Evolutionary conservation across 2,113 vertebrate genomes (phyloP).

Genomic region (Chamaea fasciata): DNA sequence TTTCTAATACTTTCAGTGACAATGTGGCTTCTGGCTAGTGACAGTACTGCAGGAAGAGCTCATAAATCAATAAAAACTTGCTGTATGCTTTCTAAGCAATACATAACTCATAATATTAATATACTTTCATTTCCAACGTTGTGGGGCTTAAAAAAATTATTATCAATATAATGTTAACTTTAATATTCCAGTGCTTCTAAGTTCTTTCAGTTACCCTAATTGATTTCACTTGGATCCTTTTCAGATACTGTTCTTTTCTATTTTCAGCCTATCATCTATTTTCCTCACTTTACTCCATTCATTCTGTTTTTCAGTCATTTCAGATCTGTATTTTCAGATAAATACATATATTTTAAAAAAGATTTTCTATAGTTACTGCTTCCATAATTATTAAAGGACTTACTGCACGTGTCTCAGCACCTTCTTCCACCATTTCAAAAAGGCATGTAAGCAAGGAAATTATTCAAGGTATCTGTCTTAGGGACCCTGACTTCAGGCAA

Average conservation of each 20-base stretch:
- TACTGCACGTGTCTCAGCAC: fast-evolving
- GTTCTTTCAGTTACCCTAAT: background rate
- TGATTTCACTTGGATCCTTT: background rate
- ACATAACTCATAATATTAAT: background rate
- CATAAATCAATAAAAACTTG: slow-evolving; percentile 4
- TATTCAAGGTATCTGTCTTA: background rate
- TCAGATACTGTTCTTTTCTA: background rate
- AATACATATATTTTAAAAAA: background rate
- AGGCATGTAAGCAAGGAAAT: background rate
- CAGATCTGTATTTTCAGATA: background rate
- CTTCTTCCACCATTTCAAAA: background rate
- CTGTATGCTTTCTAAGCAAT: background rate
- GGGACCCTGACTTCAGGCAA: background rate
- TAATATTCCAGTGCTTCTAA: background rate
- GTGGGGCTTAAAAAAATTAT: background rate
- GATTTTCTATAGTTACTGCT: background rate
- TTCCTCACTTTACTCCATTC: background rate
- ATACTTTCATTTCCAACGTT: background rate
- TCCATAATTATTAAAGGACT: background rate
- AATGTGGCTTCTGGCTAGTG: background rate
- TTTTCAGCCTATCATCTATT: background rate
- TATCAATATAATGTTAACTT: background rate
- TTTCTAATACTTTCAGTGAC: background rate
- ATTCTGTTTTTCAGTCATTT: background rate
- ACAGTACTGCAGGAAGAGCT: slow-evolving; percentile 9